A percentile compares a stretch with the other conserved stretches of the same genome.
These are phyloP conservation scores for Kryptolebias marmoratus DNA, from an alignment of 2,113 vertebrate species.

Conservation along the genomic window DNA sequence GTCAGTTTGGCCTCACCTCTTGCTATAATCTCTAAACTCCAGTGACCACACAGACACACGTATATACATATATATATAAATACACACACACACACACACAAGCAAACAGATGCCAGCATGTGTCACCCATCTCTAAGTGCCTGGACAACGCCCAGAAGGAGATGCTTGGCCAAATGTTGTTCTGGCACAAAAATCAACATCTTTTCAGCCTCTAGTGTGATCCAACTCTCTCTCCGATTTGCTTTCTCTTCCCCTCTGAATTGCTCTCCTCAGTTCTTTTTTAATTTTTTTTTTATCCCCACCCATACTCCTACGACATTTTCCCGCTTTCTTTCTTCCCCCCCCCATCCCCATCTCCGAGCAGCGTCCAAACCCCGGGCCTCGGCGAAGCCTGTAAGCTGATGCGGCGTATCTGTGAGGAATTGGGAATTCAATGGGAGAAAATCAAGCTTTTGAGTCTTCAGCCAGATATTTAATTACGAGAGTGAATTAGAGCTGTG, in stretches of 20 bases:
- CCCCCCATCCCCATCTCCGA: slow-evolving; percentile 11
- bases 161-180: slow-evolving; percentile 66
- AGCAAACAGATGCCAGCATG: slow-evolving; percentile 63
- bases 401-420: slow-evolving; percentile 73
- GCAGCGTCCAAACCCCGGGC: slow-evolving; percentile 27
- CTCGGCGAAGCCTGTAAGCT: slow-evolving; percentile 43
- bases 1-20: slow-evolving; percentile 71
- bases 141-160: slow-evolving; percentile 63
- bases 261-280: not conserved
- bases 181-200: slow-evolving; percentile 56
- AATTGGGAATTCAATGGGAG: slow-evolving; percentile 75
- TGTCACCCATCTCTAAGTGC: slow-evolving; percentile 69
- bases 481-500: slow-evolving; percentile 63
- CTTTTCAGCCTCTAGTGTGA: slow-evolving; percentile 48
- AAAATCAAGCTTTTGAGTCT: slow-evolving; percentile 71
- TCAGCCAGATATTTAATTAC: slow-evolving; percentile 76
- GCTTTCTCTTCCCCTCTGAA: slow-evolving; percentile 32
- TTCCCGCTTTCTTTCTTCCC: slow-evolving; percentile 10
- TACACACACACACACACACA: slow-evolving; percentile 34
- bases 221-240: slow-evolving; percentile 46
- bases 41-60: slow-evolving; percentile 54
- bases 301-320: not conserved
- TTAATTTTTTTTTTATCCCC: not conserved
- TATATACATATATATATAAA: slow-evolving; percentile 10
- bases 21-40: slow-evolving; percentile 69